Evolutionary conservation across 1,140 invertebrate species (phyloP), one percentile per base, ranked within the genome.

Genomic region (Drosophila sproati): DNA sequence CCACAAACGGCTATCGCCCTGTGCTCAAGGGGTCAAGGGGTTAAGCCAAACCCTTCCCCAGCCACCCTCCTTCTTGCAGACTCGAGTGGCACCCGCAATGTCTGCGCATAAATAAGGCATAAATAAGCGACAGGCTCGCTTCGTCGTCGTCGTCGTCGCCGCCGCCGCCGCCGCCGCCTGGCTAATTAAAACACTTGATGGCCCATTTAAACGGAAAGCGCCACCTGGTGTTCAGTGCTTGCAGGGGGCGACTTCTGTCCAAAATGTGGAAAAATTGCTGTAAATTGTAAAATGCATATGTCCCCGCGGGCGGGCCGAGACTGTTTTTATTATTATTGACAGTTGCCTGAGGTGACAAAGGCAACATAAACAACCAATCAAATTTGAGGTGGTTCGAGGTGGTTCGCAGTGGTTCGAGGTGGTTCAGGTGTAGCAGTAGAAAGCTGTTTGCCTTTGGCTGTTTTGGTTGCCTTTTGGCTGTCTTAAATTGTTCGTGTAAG

Each of bases 161-260:
- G 56, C 76, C 60, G 45, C 47, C 66, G 77, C 47, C 39, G 10
- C 20, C 20, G 20, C 20, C 20, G 20, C 20, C 37, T 54, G 77
- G 78, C 82, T 86, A 86, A 86, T 86, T 86, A 86, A 86, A 86
- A 86, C 82, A 87, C 78, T 86, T 86, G 78, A 81, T 87, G 82
- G 78, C 67, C 82, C 62, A 75, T 86, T 81, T 68, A 67, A 61
- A 56, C 73, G 50, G 52, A 69, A 72, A 28, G 64, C 62, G 68
- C 68, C 61, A 73, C 66, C 71, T 73, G 71, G 59, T 56, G 68
- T 55, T 47, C 48, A 37, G 48, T n/a, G 10, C 10, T 41, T n/a
- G 4, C 51, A 3, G 51, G 20, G 1, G 41, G 8, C 5, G 20
- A 20, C 20, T 20, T 20, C 43, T 12, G 2, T 20, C 39, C 20